phyloP scores from a whole-genome alignment of 2,888 invertebrate species.

The Pseudococcus viburni region DNA sequence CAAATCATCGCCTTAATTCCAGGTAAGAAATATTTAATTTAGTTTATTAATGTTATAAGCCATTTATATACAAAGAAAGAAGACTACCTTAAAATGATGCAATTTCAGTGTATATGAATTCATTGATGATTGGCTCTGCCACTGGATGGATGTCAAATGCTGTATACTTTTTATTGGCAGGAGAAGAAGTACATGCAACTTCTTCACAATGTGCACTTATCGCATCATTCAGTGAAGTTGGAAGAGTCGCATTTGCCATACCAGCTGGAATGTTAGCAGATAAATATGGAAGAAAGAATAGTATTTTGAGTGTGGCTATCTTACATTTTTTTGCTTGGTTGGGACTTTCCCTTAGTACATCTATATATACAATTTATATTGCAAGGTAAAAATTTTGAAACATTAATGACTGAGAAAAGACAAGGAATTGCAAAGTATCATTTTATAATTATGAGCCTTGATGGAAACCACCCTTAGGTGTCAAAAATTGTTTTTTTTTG shows the following conservation, averaged over 20 bases:
- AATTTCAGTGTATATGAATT: slow-evolving; percentile 55
- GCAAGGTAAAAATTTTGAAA: neutral
- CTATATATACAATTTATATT: neutral
- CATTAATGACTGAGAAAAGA: neutral
- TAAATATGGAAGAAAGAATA: slow-evolving; percentile 25
- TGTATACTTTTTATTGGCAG: neutral
- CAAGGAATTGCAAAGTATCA: too few relatives aligned
- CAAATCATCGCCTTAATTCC: slow-evolving; percentile 7
- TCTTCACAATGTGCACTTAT: neutral
- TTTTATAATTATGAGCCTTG: too few relatives aligned
- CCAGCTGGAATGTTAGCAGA: slow-evolving; percentile 12
- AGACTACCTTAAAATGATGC: neutral
- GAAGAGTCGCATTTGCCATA: neutral
- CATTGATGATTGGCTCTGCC: slow-evolving; percentile 14
- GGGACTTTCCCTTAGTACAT: neutral
- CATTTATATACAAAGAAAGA: too few relatives aligned
- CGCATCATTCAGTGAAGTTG: neutral
- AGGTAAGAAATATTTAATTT: neutral
- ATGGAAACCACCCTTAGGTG: too few relatives aligned
- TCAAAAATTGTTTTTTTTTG: too few relatives aligned
- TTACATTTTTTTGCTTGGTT: slow-evolving; percentile 6
- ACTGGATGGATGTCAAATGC: slow-evolving; percentile 52
- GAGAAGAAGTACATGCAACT: neutral
- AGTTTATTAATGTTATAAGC: too few relatives aligned
- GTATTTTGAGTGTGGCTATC: neutral